These are phyloP conservation scores for Cyclophora albipunctata DNA, from an alignment of 2,888 invertebrate species.

Conservation along the genomic window DNA sequence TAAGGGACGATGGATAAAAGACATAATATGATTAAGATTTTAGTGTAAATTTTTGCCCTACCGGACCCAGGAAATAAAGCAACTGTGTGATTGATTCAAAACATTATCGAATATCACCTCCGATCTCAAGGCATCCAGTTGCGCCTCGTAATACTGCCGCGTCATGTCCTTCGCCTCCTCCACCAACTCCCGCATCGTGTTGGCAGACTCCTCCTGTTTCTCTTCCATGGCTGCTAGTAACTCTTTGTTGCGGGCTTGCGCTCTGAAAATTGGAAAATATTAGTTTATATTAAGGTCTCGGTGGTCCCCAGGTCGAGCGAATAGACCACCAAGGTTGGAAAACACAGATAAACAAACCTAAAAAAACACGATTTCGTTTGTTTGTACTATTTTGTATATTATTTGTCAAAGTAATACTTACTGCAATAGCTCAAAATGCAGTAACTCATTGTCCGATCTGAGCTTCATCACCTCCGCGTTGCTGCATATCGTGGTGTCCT, in stretches of 20 bases:
- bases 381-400: too few relatives aligned
- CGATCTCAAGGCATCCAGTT: constrained; percentile 27
- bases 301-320: too few relatives aligned
- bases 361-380: too few relatives aligned
- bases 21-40: not conserved
- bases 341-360: too few relatives aligned
- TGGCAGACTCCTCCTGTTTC: constrained; percentile 32
- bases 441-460: constrained; percentile 50
- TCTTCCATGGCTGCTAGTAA: constrained; percentile 42
- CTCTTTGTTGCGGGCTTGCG: constrained; percentile 44
- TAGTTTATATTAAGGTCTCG: not conserved
- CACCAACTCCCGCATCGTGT: constrained; percentile 42
- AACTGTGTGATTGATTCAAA: too few relatives aligned
- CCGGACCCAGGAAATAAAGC: too few relatives aligned
- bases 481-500: constrained; percentile 33
- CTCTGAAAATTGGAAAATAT: constrained; percentile 26
- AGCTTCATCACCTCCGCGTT: constrained; percentile 41
- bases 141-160: constrained; percentile 45
- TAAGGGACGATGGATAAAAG: not conserved
- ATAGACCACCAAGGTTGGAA: too few relatives aligned
- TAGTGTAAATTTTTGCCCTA: too few relatives aligned
- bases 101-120: constrained; percentile 23
- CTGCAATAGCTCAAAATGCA: constrained; percentile 59
- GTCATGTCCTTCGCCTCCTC: constrained; percentile 52
- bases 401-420: constrained; percentile 28